phyloP scores from a whole-genome alignment of 2,888 invertebrate genomes.

The Aplocera efformata region DNA sequence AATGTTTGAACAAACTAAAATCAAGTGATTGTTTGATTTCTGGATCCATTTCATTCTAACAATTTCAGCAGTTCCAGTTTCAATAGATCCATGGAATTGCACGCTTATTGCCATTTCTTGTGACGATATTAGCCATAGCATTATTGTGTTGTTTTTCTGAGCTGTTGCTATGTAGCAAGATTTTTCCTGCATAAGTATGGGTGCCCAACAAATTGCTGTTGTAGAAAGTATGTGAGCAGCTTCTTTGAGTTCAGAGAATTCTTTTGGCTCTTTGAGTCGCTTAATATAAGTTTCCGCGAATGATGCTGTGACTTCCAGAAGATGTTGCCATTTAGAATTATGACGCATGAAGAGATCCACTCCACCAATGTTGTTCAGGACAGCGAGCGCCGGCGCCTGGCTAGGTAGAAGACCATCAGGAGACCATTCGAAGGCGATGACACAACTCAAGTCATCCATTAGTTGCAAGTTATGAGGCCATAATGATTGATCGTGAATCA shows the following conservation, averaged over 20 bases:
- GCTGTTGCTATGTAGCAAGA: slow-evolving; percentile 57
- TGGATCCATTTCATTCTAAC: slow-evolving; percentile 48
- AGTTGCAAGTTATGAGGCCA: slow-evolving; percentile 59
- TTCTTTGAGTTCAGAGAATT: slow-evolving; percentile 43
- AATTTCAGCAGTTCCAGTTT: slow-evolving; percentile 42
- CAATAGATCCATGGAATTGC: slow-evolving; percentile 32
- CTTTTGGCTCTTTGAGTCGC: slow-evolving; percentile 24
- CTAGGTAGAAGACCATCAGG: slow-evolving; percentile 43
- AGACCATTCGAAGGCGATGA: slow-evolving; percentile 52
- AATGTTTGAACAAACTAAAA: slow-evolving; percentile 46
- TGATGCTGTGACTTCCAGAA: slow-evolving; percentile 45
- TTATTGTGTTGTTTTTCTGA: slow-evolving; percentile 53
- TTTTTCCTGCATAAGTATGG: slow-evolving; percentile 34
- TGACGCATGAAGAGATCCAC: slow-evolving; percentile 44
- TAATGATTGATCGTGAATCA: slow-evolving; percentile 54
- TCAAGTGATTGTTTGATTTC: slow-evolving; percentile 30
- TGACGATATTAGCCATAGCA: slow-evolving; percentile 51
- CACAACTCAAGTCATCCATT: slow-evolving; percentile 47
- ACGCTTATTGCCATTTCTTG: slow-evolving; percentile 27
- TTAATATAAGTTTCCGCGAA: slow-evolving; percentile 32
- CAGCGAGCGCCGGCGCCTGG: slow-evolving; percentile 44
- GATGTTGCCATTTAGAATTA: slow-evolving; percentile 39
- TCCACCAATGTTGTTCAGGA: slow-evolving; percentile 60
- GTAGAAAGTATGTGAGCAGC: slow-evolving; percentile 44
- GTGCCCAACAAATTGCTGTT: slow-evolving; percentile 55